These are phyloP conservation scores for Anthrax anthrax DNA, from an alignment of 2,888 invertebrate species.

Conservation along the genomic window DNA sequence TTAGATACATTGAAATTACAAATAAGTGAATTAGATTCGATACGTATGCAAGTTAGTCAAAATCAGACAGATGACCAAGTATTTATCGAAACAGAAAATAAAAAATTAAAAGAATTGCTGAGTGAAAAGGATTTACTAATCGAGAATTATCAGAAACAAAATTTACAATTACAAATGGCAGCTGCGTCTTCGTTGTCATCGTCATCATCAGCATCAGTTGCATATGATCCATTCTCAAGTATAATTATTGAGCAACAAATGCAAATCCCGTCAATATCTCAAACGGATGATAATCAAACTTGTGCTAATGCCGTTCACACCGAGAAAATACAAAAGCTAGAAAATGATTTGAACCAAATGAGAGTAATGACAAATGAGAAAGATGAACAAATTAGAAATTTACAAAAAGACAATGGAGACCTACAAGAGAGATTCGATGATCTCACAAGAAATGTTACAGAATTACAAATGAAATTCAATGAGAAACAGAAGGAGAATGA, in stretches of 20 bases:
- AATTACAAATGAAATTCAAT: constrained; percentile 15
- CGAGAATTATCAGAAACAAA: constrained; percentile 28
- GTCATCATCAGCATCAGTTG: neutral
- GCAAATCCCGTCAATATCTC: neutral
- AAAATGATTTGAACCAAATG: constrained; percentile 3
- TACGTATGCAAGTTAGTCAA: constrained; percentile 29
- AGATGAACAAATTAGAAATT: neutral
- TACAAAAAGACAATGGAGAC: neutral
- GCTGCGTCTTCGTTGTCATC: constrained; percentile 13
- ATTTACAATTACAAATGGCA: constrained; percentile 27
- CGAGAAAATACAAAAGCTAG: constrained; percentile 2
- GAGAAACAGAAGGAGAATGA: no score
- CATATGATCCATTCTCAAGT: neutral
- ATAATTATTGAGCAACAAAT: neutral
- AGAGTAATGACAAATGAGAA: constrained; percentile 1
- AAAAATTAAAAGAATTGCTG: constrained; percentile 39
- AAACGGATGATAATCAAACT: neutral
- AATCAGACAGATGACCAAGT: constrained; percentile 36
- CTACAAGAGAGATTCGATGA: neutral
- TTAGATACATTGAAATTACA: constrained; percentile 29
- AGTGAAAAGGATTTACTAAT: constrained; percentile 39
- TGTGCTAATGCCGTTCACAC: neutral
- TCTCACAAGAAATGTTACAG: constrained; percentile 1
- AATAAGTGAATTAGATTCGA: constrained; percentile 28
- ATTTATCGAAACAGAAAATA: constrained; percentile 40